phyloP scores from a whole-genome alignment of 1,140 invertebrate genomes.

The Episyrphus balteatus region DNA sequence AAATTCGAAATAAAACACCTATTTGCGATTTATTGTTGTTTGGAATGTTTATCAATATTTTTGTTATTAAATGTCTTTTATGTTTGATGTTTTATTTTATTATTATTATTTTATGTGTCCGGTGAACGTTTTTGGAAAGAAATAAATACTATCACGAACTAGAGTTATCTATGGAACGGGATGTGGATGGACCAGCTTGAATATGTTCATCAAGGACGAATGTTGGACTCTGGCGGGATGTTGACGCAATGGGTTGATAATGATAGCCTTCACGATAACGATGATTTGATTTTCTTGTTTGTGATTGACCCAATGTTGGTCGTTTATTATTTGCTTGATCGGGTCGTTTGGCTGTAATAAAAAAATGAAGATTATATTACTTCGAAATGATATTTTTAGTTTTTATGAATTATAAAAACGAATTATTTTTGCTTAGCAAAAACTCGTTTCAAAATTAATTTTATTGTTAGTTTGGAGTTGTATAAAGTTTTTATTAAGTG shows the following conservation, averaged over 20 bases:
- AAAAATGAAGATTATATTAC: neutral
- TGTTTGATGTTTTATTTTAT: neutral
- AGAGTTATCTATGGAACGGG: slow-evolving; percentile 38
- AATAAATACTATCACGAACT: slow-evolving; percentile 39
- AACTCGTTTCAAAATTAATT: too few species aligned
- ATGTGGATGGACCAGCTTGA: slow-evolving; percentile 36
- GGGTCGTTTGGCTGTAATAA: slow-evolving; percentile 31
- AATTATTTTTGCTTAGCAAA: too few species aligned
- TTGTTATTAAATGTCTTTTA: too few species aligned
- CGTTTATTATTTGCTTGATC: slow-evolving; percentile 36
- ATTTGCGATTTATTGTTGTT: too few species aligned
- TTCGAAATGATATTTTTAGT: too few species aligned
- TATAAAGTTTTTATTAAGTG: too few species aligned
- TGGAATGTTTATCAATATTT: too few species aligned
- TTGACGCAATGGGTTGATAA: slow-evolving; percentile 34
- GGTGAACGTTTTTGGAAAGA: slow-evolving; percentile 7
- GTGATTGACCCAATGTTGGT: slow-evolving; percentile 35
- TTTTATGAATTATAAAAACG: too few species aligned
- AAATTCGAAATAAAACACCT: too few species aligned
- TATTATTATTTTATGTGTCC: slow-evolving; percentile 6
- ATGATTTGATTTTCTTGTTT: slow-evolving; percentile 36
- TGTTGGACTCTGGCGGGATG: slow-evolving; percentile 37
- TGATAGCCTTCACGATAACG: slow-evolving; percentile 37
- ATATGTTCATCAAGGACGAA: slow-evolving; percentile 33
- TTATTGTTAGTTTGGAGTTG: too few species aligned